phyloP scores from a whole-genome alignment of 1,140 invertebrate species.

The Nomia melanderi region DNA sequence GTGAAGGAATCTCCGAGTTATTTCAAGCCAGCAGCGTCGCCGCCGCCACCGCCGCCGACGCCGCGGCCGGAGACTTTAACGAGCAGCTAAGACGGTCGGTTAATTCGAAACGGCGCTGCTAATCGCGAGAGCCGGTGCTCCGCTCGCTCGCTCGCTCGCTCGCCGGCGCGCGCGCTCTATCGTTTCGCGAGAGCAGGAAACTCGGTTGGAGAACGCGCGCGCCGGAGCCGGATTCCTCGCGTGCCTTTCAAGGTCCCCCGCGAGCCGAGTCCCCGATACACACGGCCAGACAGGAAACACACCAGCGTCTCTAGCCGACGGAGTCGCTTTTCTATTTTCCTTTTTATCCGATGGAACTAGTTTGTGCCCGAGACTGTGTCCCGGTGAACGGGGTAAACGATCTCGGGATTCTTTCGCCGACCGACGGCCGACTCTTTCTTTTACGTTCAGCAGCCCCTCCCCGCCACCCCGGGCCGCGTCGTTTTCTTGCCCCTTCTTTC shows the following conservation, averaged over 20 bases:
- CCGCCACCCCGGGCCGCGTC: no score
- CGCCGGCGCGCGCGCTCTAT: conserved; percentile 1
- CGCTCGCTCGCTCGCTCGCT: neutral
- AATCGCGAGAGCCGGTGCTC: conserved; percentile 2
- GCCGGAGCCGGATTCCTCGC: conserved; percentile 38
- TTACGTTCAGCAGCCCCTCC: no score
- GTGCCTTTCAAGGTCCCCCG: conserved; percentile 46
- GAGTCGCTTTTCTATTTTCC: conserved; percentile 14
- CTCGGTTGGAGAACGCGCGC: conserved; percentile 3
- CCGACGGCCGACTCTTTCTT: neutral
- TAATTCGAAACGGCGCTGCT: conserved; percentile 31
- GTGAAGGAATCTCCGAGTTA: conserved; percentile 37
- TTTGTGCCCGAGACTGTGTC: neutral
- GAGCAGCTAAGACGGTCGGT: conserved; percentile 26
- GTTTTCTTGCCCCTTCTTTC: no score
- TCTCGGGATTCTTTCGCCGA: conserved; percentile 4
- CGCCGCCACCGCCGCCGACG: neutral
- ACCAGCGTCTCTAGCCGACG: neutral
- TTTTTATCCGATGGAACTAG: conserved; percentile 16
- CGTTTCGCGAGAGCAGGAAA: conserved; percentile 44
- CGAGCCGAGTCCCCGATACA: conserved; percentile 19
- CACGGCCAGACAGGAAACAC: conserved; percentile 28
- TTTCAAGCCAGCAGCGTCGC: conserved; percentile 10
- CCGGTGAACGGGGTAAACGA: neutral
- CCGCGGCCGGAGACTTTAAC: conserved; percentile 37